Percentiles rank a stretch among this genome's conserved stretches.
These are phyloP conservation scores for Nineta flava DNA, from an alignment of 2,888 invertebrate genomes.

Conservation along the genomic window DNA sequence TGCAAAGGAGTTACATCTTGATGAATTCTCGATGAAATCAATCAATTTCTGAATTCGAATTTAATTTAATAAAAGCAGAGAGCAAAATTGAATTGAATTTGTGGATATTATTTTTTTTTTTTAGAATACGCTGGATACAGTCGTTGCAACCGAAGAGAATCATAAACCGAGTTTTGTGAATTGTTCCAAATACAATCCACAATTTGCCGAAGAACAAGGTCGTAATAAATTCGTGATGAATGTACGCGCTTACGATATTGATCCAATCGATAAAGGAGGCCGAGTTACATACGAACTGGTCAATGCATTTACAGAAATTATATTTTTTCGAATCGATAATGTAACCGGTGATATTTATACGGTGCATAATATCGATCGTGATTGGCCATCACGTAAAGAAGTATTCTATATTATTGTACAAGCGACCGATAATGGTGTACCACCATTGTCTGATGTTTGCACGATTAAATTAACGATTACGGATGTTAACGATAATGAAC, in stretches of 20 bases:
- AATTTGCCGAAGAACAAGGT: slow-evolving; percentile 63
- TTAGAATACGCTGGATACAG: no score
- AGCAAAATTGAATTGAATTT: no score
- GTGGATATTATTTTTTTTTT: no score
- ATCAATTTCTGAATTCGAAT: no score
- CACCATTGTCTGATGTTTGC: slow-evolving; percentile 81
- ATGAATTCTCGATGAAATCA: no score
- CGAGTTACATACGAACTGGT: slow-evolving; percentile 74
- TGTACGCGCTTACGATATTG: slow-evolving; percentile 57
- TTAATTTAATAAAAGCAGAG: no score
- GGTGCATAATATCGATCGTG: slow-evolving; percentile 67
- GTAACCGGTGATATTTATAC: slow-evolving; percentile 62
- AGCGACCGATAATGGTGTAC: slow-evolving; percentile 84
- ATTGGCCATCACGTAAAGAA: slow-evolving; percentile 72
- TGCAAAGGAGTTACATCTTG: no score
- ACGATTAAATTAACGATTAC: slow-evolving; percentile 80
- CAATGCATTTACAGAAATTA: slow-evolving; percentile 52
- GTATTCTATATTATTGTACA: slow-evolving; percentile 75
- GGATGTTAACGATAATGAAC: slow-evolving; percentile 86
- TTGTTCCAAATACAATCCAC: slow-evolving; percentile 67
- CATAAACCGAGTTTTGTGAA: slow-evolving; percentile 78
- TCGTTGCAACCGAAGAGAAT: slow-evolving; percentile 34
- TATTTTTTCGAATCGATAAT: slow-evolving; percentile 65
- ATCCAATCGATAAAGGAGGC: slow-evolving; percentile 59
- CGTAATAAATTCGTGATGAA: slow-evolving; percentile 57